Base-by-base conservation (phyloP, 2,797 vertebrate species). In the Aulostomus chinensis region DNA sequence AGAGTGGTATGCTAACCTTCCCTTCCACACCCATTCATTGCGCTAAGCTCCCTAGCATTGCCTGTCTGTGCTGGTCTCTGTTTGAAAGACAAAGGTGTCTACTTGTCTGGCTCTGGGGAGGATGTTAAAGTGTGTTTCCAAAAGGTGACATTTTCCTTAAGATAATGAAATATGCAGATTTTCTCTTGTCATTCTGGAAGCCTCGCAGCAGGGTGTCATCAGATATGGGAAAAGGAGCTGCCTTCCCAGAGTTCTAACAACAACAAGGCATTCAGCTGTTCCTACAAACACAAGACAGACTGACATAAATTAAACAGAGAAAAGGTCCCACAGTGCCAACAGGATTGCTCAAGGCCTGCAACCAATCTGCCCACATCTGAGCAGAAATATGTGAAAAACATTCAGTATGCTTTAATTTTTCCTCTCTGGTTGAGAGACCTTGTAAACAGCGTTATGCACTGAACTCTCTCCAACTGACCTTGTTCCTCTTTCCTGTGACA, bases 401-500 rank as follows among this genome's bases (percentile, higher is more conserved):
- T 52, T 42, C 12, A 5, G 5, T 14, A 21, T 21, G 13, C 3
- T 11, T 29, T 34, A n/a, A n/a, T n/a, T 21, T 30, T 12, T 48
- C 49, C 4, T 32, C 10, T 15, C 9, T 33, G 7, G 7, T 1
- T 8, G 9, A 7, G 5, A 53, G 22, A 7, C 5, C 13, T 38
- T 9, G 12, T 20, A 47, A 47, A 42, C 7, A 4, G 26, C 24
- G 20, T 22, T 6, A 49, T 12, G 11, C 26, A 10, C 29, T 53
- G 14, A 42, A 49, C 45, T 49, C 58, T 81, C 80, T 78, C 65
- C 64, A 35, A 22, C 69, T 89, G 86, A 90, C 81, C 77, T 69
- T 84, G 75, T 84, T 86, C 76, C 83, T 80, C 57, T 89, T 82
- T 73, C 64, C 68, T 75, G 32, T 89, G 80, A 85, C 73, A 60